phyloP scores from a whole-genome alignment of 2,113 vertebrate genomes.

The Alexandromys fortis region DNA sequence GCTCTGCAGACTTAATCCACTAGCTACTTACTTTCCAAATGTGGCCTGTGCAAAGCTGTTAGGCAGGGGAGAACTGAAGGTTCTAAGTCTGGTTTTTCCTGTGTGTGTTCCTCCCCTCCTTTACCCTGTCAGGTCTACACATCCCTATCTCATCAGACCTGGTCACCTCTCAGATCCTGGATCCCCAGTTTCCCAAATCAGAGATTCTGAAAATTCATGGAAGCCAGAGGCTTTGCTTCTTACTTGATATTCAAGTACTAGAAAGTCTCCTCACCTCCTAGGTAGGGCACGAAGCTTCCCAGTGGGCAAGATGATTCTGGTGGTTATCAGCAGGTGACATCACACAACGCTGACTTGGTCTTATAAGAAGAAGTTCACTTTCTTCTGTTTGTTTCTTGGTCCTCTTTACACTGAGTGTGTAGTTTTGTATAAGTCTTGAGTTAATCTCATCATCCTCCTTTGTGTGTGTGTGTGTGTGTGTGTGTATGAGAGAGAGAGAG shows the following conservation, averaged over 20 bases:
- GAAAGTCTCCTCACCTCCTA: neutral
- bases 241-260: neutral
- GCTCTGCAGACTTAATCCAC: neutral
- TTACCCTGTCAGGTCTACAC: neutral
- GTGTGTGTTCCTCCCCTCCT: neutral
- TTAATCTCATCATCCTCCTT: neutral
- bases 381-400: conserved; percentile 31
- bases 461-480: neutral
- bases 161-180: neutral
- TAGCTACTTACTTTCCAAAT: conserved; percentile 1
- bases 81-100: neutral
- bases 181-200: neutral
- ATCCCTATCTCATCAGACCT: neutral
- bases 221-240: conserved; percentile 1
- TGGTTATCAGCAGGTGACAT: neutral
- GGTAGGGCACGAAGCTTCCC: neutral
- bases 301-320: neutral
- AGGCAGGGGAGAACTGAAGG: neutral
- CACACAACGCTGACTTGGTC: neutral
- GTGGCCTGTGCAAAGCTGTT: neutral
- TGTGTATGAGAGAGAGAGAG: no score
- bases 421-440: neutral
- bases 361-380: neutral
- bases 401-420: conserved; percentile 16
- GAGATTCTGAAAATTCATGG: neutral